Base-by-base conservation (phyloP, 1,140 invertebrate species). In the Pygmarrhopalites habei region DNA sequence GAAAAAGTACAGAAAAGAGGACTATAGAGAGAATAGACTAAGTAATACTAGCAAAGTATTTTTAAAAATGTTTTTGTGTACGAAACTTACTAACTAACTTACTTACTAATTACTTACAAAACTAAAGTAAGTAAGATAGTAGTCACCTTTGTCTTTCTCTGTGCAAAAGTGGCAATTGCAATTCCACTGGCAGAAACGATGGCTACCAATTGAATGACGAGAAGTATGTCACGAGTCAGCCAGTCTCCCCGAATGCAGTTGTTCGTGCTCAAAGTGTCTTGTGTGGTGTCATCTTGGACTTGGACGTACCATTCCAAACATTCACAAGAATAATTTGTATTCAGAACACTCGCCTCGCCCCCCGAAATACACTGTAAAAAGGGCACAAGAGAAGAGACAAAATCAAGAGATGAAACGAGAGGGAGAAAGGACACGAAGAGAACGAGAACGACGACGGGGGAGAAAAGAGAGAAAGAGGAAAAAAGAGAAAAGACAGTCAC, bases 91-190 rank as follows among this genome's bases (percentile, higher is more conserved):
- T n/a, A n/a, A n/a, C n/a, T n/a, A n/a, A n/a, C n/a, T n/a, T n/a
- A n/a, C n/a, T n/a, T n/a, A n/a, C n/a, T n/a, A n/a, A n/a, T n/a
- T n/a, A n/a, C n/a, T n/a, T n/a, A n/a, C n/a, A n/a, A n/a, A n/a
- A n/a, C n/a, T n/a, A n/a, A n/a, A n/a, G n/a, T n/a, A n/a, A n/a
- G n/a, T n/a, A 35, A 35, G 32, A 35, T 35, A 35, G 15, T 25
- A 29, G 35, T 25, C 77, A 89, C 88, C 81, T 88, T 89, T 72
- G 83, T 84, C 77, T 88, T 89, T 41, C 87, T 77, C 62, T 87
- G 83, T 68, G 82, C 81, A 69, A 88, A 87, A 23, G 90, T 84
- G 47, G 87, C 80, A 23, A 86, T 74, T 10, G 79, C 83, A n/a
- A 89, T 76, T 12, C 87, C 78, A 19, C 88, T 67, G 47, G 85